Base-by-base conservation (phyloP, 1,140 invertebrate species). In the Tyrophagus putrescentiae region DNA sequence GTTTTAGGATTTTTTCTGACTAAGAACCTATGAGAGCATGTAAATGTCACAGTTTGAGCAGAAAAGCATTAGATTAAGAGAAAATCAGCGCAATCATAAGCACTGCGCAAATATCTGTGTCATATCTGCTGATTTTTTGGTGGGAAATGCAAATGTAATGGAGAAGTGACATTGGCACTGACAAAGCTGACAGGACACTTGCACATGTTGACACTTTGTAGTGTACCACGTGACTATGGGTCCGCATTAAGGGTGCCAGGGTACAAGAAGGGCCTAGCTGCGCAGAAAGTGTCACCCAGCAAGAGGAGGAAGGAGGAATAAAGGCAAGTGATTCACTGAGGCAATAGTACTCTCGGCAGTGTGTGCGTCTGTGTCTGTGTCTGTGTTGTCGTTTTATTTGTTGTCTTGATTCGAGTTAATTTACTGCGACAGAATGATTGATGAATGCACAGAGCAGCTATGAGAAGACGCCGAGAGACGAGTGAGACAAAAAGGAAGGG, bases 331-430 rank as follows among this genome's bases (percentile, higher is more conserved):
- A 60, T 56, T 52, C 13, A 32, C 25, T 45, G 33, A 42, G 48
- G 28, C 31, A 6, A n/a, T n/a, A 39, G 45, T 13, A 21, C 48
- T n/a, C n/a, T n/a, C n/a, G n/a, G n/a, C n/a, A n/a, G n/a, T 48
- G 45, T 39, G 36, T 39, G 36, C 36, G 36, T 39, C 13, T 39
- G 36, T 39, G 13, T 39, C 13, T 39, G 36, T 39, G 36, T 50
- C 13, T 13, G 13, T 54, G 25, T 54, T 28, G 28, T 54, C 25
- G 13, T 54, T 42, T 13, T 54, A 27, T 31, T 3, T 50, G 48
- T 54, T 63, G 45, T 62, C 48, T 62, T 62, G 61, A 62, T 62
- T 50, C 31, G 45, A 63, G 62, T 63, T 63, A 63, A 63, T 63
- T 63, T 63, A 63, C 48, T 36, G 48, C 21, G 62, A 63, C 62